Evolutionary conservation across 1,140 invertebrate species (phyloP), one percentile per base, ranked within the genome.

Genomic region (Conus betulinus): DNA sequence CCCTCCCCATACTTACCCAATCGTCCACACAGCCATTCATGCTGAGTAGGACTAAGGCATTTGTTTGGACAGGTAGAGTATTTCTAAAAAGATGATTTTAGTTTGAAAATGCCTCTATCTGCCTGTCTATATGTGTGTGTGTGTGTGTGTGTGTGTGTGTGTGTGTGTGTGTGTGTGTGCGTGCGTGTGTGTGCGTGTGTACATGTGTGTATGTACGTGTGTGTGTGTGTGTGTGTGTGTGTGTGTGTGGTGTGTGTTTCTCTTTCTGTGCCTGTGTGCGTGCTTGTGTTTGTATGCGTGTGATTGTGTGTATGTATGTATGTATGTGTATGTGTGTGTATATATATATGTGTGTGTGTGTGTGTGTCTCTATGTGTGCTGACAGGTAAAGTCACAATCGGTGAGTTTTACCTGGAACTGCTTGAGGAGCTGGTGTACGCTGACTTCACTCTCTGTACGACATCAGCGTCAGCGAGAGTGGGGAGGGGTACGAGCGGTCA

Each of bases 381-480:
- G 8, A 23, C 76, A 91, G 71, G 88, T 39, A 78, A 78, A 51
- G 76, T 90, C 6, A 91, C 83, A 6, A 94, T 92, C 83, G 94
- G 93, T 13, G 57, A 89, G 5, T 93, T 94, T 81, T 84, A 91
- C 0, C 90, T 95, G 20, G 89, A 93, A 52, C 87, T 93, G 20
- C 86, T 91, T 15, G 90, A 92, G 39, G 88, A 85, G 1, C 74
- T 92, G 17, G 89, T 88, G 27, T 94, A 91, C 88, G 92, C 94
- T 10, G 90, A 94, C 86, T 95, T 93, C 88, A 90, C 90, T 51
- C 90, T 51, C 90, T 94, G n/a, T 76, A 93, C 2, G 91, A 90
- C 2, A 89, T 95, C n/a, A 84, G 89, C 3, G 63, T 94, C n/a
- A 51, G 82, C 15, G 71, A 8, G 5, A 39, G n/a, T 20, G 81